phyloP scores from a whole-genome alignment of 2,113 vertebrate genomes.

The Lucifuga dentata region DNA sequence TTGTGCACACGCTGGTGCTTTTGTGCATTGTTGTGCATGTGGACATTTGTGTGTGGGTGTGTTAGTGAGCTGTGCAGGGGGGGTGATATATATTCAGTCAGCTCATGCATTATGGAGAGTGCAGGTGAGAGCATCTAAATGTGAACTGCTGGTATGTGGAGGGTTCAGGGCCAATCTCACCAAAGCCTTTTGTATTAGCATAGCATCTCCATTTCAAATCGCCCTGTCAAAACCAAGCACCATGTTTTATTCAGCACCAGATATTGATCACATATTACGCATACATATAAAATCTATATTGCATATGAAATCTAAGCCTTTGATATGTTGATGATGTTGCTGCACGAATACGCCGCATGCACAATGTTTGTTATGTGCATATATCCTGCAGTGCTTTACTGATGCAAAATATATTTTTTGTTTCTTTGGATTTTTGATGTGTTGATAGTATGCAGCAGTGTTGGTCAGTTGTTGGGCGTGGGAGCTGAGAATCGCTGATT shows the following conservation, averaged over 20 bases:
- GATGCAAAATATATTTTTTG: conserved; percentile 39
- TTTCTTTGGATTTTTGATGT: conserved; percentile 29
- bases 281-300: conserved; percentile 70
- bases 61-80: conserved; percentile 45
- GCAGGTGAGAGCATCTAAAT: conserved; percentile 76
- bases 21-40: conserved; percentile 10
- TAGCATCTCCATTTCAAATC: conserved; percentile 82
- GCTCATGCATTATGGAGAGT: conserved; percentile 80
- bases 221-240: conserved; percentile 65
- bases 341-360: conserved; percentile 40
- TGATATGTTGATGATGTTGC: conserved; percentile 53
- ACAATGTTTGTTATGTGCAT: conserved; percentile 56
- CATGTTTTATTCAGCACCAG: conserved; percentile 79
- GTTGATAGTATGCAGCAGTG: conserved; percentile 21
- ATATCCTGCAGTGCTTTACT: conserved; percentile 24
- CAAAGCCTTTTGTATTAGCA: conserved; percentile 73
- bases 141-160: conserved; percentile 76
- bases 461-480: conserved; percentile 21
- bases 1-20: conserved; percentile 30
- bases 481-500: conserved; percentile 26
- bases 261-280: conserved; percentile 80
- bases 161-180: conserved; percentile 76
- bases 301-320: conserved; percentile 53
- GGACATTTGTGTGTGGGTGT: not conserved
- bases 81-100: conserved; percentile 72